Conservation (phyloP, 2,888 invertebrate species). For the Oligia fasciuncula region DNA sequence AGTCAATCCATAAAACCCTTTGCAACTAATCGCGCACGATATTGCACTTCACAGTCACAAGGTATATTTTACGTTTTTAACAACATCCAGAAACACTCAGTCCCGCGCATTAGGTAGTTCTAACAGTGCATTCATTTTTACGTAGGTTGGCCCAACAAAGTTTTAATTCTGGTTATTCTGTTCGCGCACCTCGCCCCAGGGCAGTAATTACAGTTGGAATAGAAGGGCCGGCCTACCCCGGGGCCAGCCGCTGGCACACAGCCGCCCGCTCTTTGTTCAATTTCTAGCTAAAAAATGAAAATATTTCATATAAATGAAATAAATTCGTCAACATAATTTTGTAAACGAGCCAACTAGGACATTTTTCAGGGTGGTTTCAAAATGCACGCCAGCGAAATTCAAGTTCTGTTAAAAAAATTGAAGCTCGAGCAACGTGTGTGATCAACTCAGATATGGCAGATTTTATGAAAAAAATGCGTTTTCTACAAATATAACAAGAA, state of each 20-base stretch:
- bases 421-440: not conserved
- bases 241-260: slow-evolving; percentile 62
- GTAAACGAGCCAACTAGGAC: not conserved
- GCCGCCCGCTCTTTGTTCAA: slow-evolving; percentile 61
- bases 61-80: not conserved
- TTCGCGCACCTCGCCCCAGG: slow-evolving; percentile 62
- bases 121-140: slow-evolving; percentile 48
- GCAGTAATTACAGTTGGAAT: slow-evolving; percentile 72
- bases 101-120: not conserved
- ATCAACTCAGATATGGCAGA: not conserved
- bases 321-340: slow-evolving; percentile 29
- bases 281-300: slow-evolving; percentile 45
- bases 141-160: slow-evolving; percentile 49
- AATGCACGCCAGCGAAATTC: not conserved
- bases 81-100: not conserved
- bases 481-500: not conserved
- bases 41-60: not conserved
- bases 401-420: not conserved
- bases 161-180: slow-evolving; percentile 63
- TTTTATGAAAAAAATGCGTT: too few relatives aligned
- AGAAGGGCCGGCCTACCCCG: slow-evolving; percentile 65
- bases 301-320: slow-evolving; percentile 27
- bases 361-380: not conserved
- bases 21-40: not conserved
- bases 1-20: not conserved